phyloP scores from a whole-genome alignment of 2,888 invertebrate genomes.

The Andrena fulva region DNA sequence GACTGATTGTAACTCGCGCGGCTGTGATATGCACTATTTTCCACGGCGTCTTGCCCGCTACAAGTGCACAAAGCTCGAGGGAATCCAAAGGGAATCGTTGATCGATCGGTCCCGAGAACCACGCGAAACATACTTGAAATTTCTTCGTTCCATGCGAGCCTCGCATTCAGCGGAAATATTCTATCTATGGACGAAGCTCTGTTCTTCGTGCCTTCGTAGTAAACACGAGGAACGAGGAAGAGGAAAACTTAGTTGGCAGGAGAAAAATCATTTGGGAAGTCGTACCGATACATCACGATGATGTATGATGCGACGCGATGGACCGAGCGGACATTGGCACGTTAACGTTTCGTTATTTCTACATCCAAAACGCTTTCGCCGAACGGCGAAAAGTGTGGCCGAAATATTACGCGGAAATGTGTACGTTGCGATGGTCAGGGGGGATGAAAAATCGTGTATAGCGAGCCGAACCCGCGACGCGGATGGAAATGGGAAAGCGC shows the following conservation, averaged over 20 bases:
- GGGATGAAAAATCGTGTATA: too few species aligned
- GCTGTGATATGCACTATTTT: neutral
- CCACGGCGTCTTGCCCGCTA: too few species aligned
- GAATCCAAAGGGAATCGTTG: neutral
- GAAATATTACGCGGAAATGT: too few species aligned
- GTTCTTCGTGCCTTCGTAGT: neutral
- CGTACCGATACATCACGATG: slow-evolving; percentile 28
- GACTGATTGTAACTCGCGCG: slow-evolving; percentile 44
- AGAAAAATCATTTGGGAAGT: slow-evolving; percentile 12
- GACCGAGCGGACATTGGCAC: neutral
- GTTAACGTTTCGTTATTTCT: neutral
- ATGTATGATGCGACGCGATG: slow-evolving; percentile 12
- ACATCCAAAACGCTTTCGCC: neutral
- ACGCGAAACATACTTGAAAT: neutral
- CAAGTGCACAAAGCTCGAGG: too few species aligned
- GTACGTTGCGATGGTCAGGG: too few species aligned
- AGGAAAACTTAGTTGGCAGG: neutral
- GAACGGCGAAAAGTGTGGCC: neutral
- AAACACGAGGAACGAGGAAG: neutral
- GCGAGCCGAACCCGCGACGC: too few species aligned
- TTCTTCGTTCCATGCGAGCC: neutral
- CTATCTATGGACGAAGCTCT: neutral
- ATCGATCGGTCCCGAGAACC: neutral
- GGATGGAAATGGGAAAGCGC: too few species aligned
- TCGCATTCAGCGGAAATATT: neutral